These are phyloP conservation scores for Bufo bufo DNA, from an alignment of 2,113 vertebrate genomes.

Conservation along the genomic window DNA sequence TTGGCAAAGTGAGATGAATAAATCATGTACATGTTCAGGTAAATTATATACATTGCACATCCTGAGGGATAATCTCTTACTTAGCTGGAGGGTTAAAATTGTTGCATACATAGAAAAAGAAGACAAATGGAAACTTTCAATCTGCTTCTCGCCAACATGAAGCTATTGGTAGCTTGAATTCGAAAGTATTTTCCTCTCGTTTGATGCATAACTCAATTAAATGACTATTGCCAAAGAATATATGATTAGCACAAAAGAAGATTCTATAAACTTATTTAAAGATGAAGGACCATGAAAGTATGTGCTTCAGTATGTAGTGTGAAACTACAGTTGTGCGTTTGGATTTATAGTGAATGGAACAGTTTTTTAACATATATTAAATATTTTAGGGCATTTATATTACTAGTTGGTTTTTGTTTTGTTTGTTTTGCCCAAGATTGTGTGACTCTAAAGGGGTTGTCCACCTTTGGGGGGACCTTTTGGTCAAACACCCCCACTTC, in stretches of 20 bases:
- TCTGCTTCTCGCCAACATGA: constrained; percentile 14
- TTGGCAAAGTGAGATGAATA: constrained; percentile 14
- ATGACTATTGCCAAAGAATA: neutral
- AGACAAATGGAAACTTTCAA: constrained; percentile 10
- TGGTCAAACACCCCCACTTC: no score
- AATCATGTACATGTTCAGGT: neutral
- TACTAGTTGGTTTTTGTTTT: no score
- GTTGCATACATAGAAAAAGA: constrained; percentile 9
- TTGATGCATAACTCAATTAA: constrained; percentile 24
- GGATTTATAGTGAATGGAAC: neutral
- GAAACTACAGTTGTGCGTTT: neutral
- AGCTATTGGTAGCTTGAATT: constrained; percentile 9
- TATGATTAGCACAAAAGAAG: neutral
- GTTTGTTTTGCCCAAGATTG: no score
- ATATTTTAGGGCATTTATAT: no score
- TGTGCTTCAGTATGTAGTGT: neutral
- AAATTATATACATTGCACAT: constrained; percentile 18
- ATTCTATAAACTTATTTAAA: constrained; percentile 10
- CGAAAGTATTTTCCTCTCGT: neutral
- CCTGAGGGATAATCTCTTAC: constrained; percentile 22
- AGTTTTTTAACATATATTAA: no score
- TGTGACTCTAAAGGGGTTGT: no score
- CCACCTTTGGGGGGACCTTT: no score
- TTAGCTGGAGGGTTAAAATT: constrained; percentile 21
- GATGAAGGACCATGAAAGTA: neutral